Base-by-base conservation (phyloP, 2,113 vertebrate genomes). In the Harpagus bidentatus region DNA sequence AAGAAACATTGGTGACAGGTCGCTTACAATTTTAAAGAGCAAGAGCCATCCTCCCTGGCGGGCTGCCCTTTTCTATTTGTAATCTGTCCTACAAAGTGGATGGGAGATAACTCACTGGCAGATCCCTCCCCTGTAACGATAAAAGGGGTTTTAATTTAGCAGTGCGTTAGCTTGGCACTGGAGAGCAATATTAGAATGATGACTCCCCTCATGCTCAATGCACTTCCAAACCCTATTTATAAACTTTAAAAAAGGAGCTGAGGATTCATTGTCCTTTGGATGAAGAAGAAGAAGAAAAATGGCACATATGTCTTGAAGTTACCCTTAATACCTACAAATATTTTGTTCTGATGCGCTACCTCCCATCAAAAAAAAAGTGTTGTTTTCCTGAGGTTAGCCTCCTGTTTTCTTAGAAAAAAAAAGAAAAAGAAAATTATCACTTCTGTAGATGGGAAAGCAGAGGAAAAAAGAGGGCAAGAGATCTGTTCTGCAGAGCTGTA, bases 51-150 rank as follows among this genome's bases (percentile, higher is more conserved):
- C 73, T 92, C 22, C 34, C 69, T 82, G 92, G 74, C 26, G 22
- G 66, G 81, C 82, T 97, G 94, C 69, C 94, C 56, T 97, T 84
- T 96, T 52, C 92, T 65, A 42, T 65, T 90, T 87, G 69, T 83
- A 83, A 53, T 88, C 85, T 94, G 50, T 85, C 82, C 86, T 86
- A 34, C 53, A 20, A 65, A 69, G 69, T 6, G 25, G 52, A 80
- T 55, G 69, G 81, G 65, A 92, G 90, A 95, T 71, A 91, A 79
- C n/a, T 95, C 86, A 66, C 50, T 43, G 22, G 83, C 70, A 58
- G 72, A 52, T 93, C 74, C 72, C 70, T 88, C 23, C 59, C 52
- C 40, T 87, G 45, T 47, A 61, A 56, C 1, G 2, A 78, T 70
- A 88, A 95, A 96, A 96, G 25, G 31, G 26, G 20, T 6, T 90